A percentile compares a stretch with the other conserved stretches of the same genome.
These are phyloP conservation scores for Microdon myrmicae DNA, from an alignment of 2,888 invertebrate species.

Conservation along the genomic window DNA sequence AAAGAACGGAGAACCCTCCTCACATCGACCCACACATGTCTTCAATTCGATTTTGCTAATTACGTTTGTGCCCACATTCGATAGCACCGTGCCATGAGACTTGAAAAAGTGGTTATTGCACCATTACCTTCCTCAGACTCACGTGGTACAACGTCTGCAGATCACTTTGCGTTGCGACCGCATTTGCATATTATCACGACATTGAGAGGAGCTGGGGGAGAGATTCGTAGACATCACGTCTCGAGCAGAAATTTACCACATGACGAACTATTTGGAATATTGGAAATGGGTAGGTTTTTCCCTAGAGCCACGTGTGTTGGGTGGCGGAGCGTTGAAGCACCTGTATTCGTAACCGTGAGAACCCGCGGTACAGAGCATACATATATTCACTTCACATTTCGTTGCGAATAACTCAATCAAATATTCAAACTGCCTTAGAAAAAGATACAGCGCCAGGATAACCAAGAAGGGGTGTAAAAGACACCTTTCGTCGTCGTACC, in stretches of 20 bases:
- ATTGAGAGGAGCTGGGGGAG: slow-evolving; percentile 26
- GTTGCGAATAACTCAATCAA: slow-evolving; percentile 48
- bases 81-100: slow-evolving; percentile 23
- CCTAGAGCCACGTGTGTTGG: not conserved
- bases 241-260: slow-evolving; percentile 23
- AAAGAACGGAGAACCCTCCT: slow-evolving; percentile 15
- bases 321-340: not conserved
- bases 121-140: too few relatives aligned
- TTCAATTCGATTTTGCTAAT: slow-evolving; percentile 50
- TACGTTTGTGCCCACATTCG: slow-evolving; percentile 49
- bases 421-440: slow-evolving; percentile 46
- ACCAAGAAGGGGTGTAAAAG: slow-evolving; percentile 1
- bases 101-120: slow-evolving; percentile 31
- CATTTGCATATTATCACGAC: slow-evolving; percentile 31
- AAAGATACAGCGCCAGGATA: slow-evolving; percentile 1
- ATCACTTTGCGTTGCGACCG: too few relatives aligned
- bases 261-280: slow-evolving; percentile 12
- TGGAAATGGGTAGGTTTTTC: too few relatives aligned
- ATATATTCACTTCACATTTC: slow-evolving; percentile 45
- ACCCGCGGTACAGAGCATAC: slow-evolving; percentile 21
- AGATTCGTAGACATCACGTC: slow-evolving; percentile 41
- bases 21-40: slow-evolving; percentile 5
- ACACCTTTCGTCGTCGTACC: slow-evolving; percentile 13
- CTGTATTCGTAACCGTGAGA: not conserved
- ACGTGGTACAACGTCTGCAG: too few relatives aligned